A percentile compares a stretch with the other conserved stretches of the same genome.
Evolutionary conservation across 1,140 invertebrate species (phyloP).

Genomic region (Ostrea edulis): DNA sequence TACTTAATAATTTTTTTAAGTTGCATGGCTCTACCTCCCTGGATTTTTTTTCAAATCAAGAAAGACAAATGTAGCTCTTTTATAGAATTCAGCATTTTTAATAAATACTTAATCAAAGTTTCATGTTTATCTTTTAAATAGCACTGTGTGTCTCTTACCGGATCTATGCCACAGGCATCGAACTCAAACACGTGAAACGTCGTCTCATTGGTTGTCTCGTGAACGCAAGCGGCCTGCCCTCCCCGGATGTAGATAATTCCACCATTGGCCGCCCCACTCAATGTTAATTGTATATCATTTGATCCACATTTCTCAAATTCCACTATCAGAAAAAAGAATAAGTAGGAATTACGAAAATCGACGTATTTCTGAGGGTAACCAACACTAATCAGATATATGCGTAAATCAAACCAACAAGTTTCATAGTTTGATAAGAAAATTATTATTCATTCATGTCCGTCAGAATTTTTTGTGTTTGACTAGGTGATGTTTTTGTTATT

Average conservation of each 20-base stretch:
- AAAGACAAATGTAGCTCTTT: too few species aligned
- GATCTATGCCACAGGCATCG: constrained; percentile 37
- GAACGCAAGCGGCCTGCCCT: constrained; percentile 27
- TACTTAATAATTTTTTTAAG: too few species aligned
- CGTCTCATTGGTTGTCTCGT: constrained; percentile 7
- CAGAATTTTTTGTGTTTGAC: too few species aligned
- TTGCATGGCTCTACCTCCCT: too few species aligned
- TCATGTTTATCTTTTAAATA: not conserved
- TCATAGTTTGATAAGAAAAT: too few species aligned
- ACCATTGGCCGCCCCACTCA: constrained; percentile 42
- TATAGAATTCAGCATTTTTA: too few species aligned
- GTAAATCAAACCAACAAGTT: too few species aligned
- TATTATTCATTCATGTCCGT: too few species aligned
- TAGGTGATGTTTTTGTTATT: too few species aligned
- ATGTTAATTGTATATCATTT: constrained; percentile 3
- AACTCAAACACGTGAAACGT: constrained; percentile 41
- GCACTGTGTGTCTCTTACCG: constrained; percentile 18
- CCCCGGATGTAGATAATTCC: constrained; percentile 53
- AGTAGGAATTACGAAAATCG: not conserved
- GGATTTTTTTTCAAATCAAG: too few species aligned
- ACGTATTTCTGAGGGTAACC: not conserved
- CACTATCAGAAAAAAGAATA: constrained; percentile 37
- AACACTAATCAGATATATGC: too few species aligned
- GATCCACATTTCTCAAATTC: constrained; percentile 40
- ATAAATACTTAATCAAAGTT: too few species aligned